Base-by-base conservation (phyloP, 2,888 invertebrate genomes). In the Tinea semifulvella region DNA sequence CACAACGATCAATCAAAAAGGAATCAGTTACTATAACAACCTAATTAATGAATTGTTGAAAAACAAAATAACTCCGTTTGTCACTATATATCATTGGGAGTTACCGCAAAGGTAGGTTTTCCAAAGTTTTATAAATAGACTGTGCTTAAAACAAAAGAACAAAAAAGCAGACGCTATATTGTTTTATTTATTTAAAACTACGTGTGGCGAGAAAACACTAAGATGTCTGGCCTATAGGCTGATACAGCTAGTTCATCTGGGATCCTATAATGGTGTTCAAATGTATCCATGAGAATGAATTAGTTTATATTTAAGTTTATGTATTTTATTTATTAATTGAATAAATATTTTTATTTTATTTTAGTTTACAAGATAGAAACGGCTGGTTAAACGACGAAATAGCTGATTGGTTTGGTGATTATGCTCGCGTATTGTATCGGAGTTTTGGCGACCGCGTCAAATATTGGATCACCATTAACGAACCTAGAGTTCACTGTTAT, bases 381-480 rank as follows among this genome's bases (percentile, higher is more conserved):
- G 55, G 56, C n/a, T 68, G 65, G 62, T 45, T 59, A 2, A 69
- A 61, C 47, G 57, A 62, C 10, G 42, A 57, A 1, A 55, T 66
- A 7, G 58, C 55, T 0, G 55, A 63, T n/a, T 60, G 58, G 53
- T 71, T 64, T 48, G 61, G 50, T 16, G 64, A 71, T 18, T 76
- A 68, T 47, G 72, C 75, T 1, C 53, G 61, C 28, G 43, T 67
- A 1, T 53, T 83, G 18, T 75, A 81, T 49, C 65, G 68, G 35
- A 61, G 76, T 53, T 84, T 79, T 47, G 86, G 84, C 0, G 77
- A 82, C 48, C 73, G 83, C 47, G 82, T 87, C 1, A 82, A 74
- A 55, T 56, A 74, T 35, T 89, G 89, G 88, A 81, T 86, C 1
- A 89, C 88, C 1, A 71, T 89, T 36, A 89, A 89, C 56, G 89